These are phyloP conservation scores for Oxytorus armatus DNA, from an alignment of 2,888 invertebrate genomes.

Conservation along the genomic window DNA sequence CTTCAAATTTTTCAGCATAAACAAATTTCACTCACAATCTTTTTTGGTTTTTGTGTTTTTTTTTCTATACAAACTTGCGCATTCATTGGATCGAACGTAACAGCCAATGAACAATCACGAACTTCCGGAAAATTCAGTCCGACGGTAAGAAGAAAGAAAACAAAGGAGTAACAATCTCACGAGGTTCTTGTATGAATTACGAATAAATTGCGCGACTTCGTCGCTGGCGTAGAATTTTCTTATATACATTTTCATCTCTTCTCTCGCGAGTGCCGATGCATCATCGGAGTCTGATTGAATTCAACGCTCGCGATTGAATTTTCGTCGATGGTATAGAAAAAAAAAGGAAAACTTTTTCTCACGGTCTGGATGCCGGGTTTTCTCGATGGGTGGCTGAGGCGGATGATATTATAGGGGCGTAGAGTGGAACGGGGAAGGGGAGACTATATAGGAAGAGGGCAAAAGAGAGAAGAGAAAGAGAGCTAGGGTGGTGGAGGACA, in stretches of 20 bases:
- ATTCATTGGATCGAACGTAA: no score
- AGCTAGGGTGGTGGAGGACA: slow-evolving; percentile 44
- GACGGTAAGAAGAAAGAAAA: background rate
- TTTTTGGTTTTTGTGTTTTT: no score
- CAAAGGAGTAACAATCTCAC: background rate
- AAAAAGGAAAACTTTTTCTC: slow-evolving; percentile 17
- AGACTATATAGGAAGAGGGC: background rate
- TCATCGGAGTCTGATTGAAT: background rate
- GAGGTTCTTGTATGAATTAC: background rate
- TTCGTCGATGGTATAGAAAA: slow-evolving; percentile 12
- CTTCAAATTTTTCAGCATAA: no score
- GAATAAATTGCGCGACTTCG: background rate
- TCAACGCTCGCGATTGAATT: slow-evolving; percentile 32
- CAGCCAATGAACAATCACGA: no score
- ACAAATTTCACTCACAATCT: no score
- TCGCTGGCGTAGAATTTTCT: background rate
- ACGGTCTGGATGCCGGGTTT: slow-evolving; percentile 33
- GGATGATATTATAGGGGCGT: slow-evolving; percentile 6
- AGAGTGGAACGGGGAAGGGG: background rate
- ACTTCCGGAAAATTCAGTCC: no score
- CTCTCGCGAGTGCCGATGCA: slow-evolving; percentile 17
- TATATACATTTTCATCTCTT: background rate
- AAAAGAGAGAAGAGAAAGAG: slow-evolving; percentile 17
- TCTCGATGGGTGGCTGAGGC: slow-evolving; percentile 17
- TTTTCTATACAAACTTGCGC: no score